These are phyloP conservation scores for Athene cunicularia DNA, from an alignment of 2,113 vertebrate genomes.

Conservation along the genomic window DNA sequence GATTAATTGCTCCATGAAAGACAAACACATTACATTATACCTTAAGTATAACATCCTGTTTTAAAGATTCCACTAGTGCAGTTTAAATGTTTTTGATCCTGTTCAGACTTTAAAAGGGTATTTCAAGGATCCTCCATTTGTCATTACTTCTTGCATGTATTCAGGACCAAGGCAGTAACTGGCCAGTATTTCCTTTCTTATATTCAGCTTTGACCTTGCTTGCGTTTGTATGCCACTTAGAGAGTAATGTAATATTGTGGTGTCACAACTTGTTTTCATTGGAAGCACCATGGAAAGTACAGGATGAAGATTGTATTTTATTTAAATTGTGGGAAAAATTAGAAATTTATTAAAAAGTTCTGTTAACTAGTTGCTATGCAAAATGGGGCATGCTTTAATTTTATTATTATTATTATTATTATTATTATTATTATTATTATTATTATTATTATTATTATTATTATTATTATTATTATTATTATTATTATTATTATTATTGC, in stretches of 20 bases:
- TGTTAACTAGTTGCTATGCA: background rate
- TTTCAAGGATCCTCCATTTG: constrained; percentile 2
- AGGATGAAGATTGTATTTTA: background rate
- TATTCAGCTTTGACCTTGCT: background rate
- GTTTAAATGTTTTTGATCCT: constrained; percentile 48
- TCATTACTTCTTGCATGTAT: background rate
- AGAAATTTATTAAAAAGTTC: background rate
- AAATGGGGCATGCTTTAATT: background rate
- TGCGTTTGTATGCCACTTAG: background rate
- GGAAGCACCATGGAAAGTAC: background rate
- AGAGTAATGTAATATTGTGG: background rate
- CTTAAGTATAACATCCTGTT: constrained; percentile 63
- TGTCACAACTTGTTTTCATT: background rate
- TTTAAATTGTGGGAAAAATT: background rate
- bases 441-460: background rate
- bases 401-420: background rate
- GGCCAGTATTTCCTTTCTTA: background rate
- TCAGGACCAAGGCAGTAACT: background rate
- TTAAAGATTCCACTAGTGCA: constrained; percentile 49
- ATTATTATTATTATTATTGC: background rate
- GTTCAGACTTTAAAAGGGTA: constrained; percentile 7
- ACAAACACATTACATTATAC: constrained; percentile 65
- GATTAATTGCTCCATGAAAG: constrained; percentile 58
- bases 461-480: background rate
- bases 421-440: background rate